These are phyloP conservation scores for Cremastinae sp. DNA, from an alignment of 2,888 invertebrate genomes.

Conservation along the genomic window DNA sequence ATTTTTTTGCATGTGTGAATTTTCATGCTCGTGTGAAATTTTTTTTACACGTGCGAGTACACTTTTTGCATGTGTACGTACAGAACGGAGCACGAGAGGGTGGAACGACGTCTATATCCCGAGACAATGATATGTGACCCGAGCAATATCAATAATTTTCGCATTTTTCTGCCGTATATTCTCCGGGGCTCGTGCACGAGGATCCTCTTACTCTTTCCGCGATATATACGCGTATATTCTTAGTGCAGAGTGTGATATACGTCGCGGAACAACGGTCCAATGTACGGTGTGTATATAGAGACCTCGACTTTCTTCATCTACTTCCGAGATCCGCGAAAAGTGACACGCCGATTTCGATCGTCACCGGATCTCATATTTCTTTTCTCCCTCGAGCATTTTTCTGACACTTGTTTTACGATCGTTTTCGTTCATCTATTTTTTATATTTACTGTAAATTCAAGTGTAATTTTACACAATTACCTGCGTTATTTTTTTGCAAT, in stretches of 20 bases:
- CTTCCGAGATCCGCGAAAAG: neutral
- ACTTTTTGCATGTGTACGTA: too few species aligned
- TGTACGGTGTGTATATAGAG: neutral
- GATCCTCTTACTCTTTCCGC: constrained; percentile 42
- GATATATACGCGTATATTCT: constrained; percentile 14
- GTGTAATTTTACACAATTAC: too few species aligned
- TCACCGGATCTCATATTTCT: constrained; percentile 39
- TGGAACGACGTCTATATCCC: constrained; percentile 78
- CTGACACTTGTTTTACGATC: too few species aligned
- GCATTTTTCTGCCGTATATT: constrained; percentile 78
- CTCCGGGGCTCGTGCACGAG: constrained; percentile 62
- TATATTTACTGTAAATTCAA: too few species aligned
- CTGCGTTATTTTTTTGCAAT: too few species aligned
- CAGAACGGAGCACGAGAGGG: constrained; percentile 62
- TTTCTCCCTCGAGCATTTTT: constrained; percentile 7
- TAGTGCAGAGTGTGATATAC: constrained; percentile 3
- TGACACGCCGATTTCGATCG: constrained; percentile 24
- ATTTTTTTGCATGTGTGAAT: too few species aligned
- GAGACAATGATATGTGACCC: constrained; percentile 80
- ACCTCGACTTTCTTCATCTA: constrained; percentile 34
- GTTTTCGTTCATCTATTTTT: too few species aligned
- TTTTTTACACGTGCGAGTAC: too few species aligned
- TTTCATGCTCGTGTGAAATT: too few species aligned
- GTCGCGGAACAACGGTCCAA: constrained; percentile 4
- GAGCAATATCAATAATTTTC: constrained; percentile 80